Conservation (phyloP, 53 echinoderm and acorn worm genomes). For the Apostichopus leukothele region DNA sequence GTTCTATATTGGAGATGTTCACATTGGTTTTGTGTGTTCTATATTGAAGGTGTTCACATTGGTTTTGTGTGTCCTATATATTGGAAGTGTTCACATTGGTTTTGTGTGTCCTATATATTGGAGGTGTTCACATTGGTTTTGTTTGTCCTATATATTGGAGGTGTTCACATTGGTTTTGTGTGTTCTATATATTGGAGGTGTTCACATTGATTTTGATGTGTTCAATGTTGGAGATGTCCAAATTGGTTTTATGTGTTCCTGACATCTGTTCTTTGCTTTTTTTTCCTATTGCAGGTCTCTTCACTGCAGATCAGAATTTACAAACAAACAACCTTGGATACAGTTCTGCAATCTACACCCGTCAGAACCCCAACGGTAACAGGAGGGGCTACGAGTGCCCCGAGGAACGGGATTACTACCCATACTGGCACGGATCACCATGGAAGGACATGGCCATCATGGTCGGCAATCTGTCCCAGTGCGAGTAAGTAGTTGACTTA, state of each 20-base stretch:
- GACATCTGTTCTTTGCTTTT: not conserved
- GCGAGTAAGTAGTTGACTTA: constrained; percentile 67
- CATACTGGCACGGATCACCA: constrained; percentile 88
- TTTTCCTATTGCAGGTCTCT: constrained; percentile 64
- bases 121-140: too few species aligned
- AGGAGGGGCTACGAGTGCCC: constrained; percentile 95
- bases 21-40: too few species aligned
- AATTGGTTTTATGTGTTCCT: not conserved
- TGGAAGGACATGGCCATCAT: constrained; percentile 92
- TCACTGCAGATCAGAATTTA: constrained; percentile 95
- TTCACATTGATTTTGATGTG: not conserved
- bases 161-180: too few species aligned
- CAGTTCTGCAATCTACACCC: constrained; percentile 90
- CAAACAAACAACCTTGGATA: constrained; percentile 78
- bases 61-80: too few species aligned
- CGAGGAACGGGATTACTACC: constrained; percentile 96
- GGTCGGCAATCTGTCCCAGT: constrained; percentile 70
- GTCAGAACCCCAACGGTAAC: constrained; percentile 93
- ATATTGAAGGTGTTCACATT: too few species aligned
- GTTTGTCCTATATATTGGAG: too few species aligned
- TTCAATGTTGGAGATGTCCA: not conserved
- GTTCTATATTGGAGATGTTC: too few species aligned
- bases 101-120: too few species aligned
- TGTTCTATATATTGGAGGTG: too few species aligned
- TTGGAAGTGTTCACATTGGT: too few species aligned